Percentiles rank a stretch among this genome's conserved stretches.
phyloP scores from a whole-genome alignment of 2,113 vertebrate species.

The Microcebus tavaratra region DNA sequence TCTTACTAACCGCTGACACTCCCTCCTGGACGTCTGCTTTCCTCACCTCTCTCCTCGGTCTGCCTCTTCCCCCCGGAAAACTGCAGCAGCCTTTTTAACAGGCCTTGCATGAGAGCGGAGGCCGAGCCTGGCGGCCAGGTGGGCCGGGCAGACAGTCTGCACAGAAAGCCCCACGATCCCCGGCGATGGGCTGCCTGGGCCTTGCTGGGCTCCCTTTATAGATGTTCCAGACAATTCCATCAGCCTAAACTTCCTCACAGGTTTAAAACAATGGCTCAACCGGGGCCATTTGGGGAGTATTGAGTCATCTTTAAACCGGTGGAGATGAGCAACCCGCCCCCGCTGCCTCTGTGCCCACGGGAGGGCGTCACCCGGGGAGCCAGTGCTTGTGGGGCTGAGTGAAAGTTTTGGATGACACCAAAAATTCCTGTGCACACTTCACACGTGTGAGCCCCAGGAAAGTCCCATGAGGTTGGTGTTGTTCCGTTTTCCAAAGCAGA shows the following conservation, averaged over 20 bases:
- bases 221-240: constrained; percentile 35
- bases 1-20: neutral
- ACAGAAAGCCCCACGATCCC: neutral
- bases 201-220: constrained; percentile 61
- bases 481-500: neutral
- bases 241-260: neutral
- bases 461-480: neutral
- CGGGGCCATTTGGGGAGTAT: neutral
- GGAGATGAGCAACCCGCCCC: neutral
- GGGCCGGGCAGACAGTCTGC: neutral
- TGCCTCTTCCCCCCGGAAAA: neutral
- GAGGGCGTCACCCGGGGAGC: neutral
- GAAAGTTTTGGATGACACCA: neutral
- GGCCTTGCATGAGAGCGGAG: neutral
- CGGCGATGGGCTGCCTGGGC: neutral
- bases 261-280: constrained; percentile 10
- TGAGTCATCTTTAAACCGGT: neutral
- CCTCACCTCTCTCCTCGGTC: neutral
- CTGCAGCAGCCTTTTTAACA: neutral
- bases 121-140: neutral
- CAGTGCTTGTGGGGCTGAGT: neutral
- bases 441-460: neutral
- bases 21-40: neutral
- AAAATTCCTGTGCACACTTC: neutral
- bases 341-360: neutral